Evolutionary conservation across 1,140 invertebrate genomes (phyloP), one percentile per base, ranked within the genome.

Genomic region (Drosophila willistoni): DNA sequence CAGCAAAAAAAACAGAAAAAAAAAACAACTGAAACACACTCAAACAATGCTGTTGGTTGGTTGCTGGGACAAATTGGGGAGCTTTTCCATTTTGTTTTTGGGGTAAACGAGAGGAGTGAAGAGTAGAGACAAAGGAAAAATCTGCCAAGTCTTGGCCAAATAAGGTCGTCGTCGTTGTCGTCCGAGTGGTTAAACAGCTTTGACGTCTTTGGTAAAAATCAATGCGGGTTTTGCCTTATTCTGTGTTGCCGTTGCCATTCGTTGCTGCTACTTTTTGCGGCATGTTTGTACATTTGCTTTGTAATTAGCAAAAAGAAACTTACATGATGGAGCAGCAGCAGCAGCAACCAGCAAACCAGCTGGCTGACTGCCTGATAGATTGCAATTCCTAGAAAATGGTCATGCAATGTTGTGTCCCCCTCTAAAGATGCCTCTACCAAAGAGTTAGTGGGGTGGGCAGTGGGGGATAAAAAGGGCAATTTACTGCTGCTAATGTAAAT

Each of bases 331-430:
- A 25, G 22, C 22, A 25, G 56, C 12, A 39, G 14, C 56, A 14
- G 33, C 33, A 14, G 25, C 4, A 14, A 19, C 55, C 14, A 34
- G 33, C 9, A 14, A n/a, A 59, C 7, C 22, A 55, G 47, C 57
- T 56, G 36, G 3, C 29, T 29, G 25, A 4, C 25, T 29, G 29
- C 29, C 14, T 36, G 33, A 59, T 36, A 59, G 51, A 22, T 41
- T 56, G 56, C 60, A 60, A 70, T 74, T 70, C 71, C 75, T 55
- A 77, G 75, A 74, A 74, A 77, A 59, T 77, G 68, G 75, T 63
- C 75, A 74, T 74, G 71, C 60, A 70, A 74, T 71, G 63, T 29
- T 29, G 29, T 29, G 6, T n/a, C 29, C 63, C 57, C 65, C 63
- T 70, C 29, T 7, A 29, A 60, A 69, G 54, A 64, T 68, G 19